Base-by-base conservation (phyloP, 2,888 invertebrate species). In the Arenicola marina region DNA sequence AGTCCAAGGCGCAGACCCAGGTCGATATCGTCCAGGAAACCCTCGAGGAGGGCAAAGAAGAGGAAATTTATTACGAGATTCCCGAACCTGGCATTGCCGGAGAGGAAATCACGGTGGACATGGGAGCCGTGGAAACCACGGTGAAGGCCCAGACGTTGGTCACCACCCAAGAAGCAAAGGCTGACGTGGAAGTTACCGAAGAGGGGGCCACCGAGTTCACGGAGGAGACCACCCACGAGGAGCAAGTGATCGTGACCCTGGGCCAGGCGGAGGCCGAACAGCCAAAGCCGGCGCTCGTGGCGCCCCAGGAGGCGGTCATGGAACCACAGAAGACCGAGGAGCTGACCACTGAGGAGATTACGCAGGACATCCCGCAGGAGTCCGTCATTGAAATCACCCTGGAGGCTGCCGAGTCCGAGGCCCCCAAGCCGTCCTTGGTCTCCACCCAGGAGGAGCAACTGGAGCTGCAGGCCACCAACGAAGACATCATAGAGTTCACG, bases 31-130 rank as follows among this genome's bases (percentile, higher is more conserved):
- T 59, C 4, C 57, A 56, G 18, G 69, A 69, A 31, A 33, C 59
- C 21, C 65, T 59, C 53, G 61, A 66, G 15, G 59, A 54, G 38
- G 71, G 70, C 31, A 65, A 68, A 57, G 71, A 68, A 31, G 71
- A 71, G 28, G 71, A 71, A 29, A 66, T 71, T 51, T 69, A 65
- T 57, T 62, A 57, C 44, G 67, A 68, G 11, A 56, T 67, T 11
- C 63, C 68, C n/a, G 70, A 72, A 44, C 67, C 67, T 11, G 61
- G 33, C n/a, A n/a, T 62, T 21, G 44, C 32, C 2, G 57, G 61
- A 2, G 51, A 62, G 33, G 68, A 66, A 11, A 55, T 68, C 3
- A 44, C 46, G 1, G 59, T 38, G 1, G 61, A 66, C 15, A 58
- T 67, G 15, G 43, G 57, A 2, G 61, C 58, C 21, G 61, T 62